A percentile compares a stretch with the other conserved stretches of the same genome.
These are phyloP conservation scores for Lepidurus arcticus DNA, from an alignment of 1,140 invertebrate genomes.

Conservation along the genomic window DNA sequence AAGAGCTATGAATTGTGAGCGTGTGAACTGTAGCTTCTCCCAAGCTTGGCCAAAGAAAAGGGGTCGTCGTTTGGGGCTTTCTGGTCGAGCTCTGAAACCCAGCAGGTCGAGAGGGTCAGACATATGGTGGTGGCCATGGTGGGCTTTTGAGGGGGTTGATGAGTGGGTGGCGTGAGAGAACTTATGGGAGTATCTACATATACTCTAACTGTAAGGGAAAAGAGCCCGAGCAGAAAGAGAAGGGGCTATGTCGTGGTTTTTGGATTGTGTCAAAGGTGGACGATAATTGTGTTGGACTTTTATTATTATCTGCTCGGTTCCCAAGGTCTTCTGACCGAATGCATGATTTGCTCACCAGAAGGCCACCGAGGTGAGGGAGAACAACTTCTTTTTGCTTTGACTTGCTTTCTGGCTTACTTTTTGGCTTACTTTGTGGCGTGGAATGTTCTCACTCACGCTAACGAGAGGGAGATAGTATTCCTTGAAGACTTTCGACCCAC, in stretches of 20 bases:
- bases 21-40: conserved; percentile 16
- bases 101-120: conserved; percentile 20
- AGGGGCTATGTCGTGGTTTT: neutral
- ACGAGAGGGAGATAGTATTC: too few species aligned
- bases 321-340: neutral
- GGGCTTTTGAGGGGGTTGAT: neutral
- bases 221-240: neutral
- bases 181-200: neutral
- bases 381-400: neutral
- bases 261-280: conserved; percentile 15
- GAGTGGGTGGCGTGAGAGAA: conserved; percentile 20
- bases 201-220: too few species aligned
- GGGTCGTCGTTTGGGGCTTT: neutral
- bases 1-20: neutral
- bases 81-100: conserved; percentile 7
- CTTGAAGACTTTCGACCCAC: too few species aligned
- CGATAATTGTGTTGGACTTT: neutral
- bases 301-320: neutral
- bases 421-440: too few species aligned
- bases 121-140: conserved; percentile 18
- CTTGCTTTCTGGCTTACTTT: too few species aligned
- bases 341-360: neutral
- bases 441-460: too few species aligned
- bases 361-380: neutral
- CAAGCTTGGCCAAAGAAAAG: neutral